Conservation (phyloP, 2,888 invertebrate species). For the Eumacrocentrus americanus region DNA sequence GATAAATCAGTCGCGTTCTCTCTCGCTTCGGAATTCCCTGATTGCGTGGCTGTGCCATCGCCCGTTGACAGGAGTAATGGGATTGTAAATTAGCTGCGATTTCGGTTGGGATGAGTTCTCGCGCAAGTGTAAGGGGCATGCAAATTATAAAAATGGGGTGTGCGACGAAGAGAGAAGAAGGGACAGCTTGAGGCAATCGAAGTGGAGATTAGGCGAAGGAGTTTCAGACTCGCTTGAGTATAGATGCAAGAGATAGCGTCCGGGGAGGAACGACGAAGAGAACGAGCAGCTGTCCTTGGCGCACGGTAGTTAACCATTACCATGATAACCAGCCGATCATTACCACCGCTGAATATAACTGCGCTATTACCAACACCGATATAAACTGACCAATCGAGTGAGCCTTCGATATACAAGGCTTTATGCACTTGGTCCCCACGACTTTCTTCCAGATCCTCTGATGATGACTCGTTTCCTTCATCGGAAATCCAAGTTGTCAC, state of each 20-base stretch:
- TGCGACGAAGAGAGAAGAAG: background rate
- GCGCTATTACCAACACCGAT: slow-evolving; percentile 38
- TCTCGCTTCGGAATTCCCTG: slow-evolving; percentile 12
- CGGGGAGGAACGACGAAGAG: slow-evolving; percentile 24
- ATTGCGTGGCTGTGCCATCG: slow-evolving; percentile 18
- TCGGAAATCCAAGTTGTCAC: background rate
- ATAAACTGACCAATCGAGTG: slow-evolving; percentile 29
- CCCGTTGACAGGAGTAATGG: slow-evolving; percentile 28
- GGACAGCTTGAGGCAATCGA: background rate
- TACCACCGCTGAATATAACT: slow-evolving; percentile 23
- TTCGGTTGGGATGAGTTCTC: slow-evolving; percentile 15
- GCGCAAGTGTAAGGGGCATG: background rate
- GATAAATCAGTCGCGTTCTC: slow-evolving; percentile 26
- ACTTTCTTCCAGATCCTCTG: background rate
- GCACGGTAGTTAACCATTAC: slow-evolving; percentile 50
- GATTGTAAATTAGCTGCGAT: slow-evolving; percentile 33
- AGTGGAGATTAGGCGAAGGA: slow-evolving; percentile 34
- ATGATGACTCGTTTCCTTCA: background rate
- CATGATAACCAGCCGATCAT: slow-evolving; percentile 32
- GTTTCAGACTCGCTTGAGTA: slow-evolving; percentile 26
- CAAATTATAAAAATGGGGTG: slow-evolving; percentile 11
- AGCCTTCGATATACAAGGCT: no score
- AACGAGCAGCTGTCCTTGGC: slow-evolving; percentile 53
- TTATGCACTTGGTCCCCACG: background rate
- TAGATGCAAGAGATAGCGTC: slow-evolving; percentile 15